Percentiles rank a stretch among this genome's conserved stretches.
Conservation (phyloP, 2,113 vertebrate genomes). For the Argyrosomus japonicus region DNA sequence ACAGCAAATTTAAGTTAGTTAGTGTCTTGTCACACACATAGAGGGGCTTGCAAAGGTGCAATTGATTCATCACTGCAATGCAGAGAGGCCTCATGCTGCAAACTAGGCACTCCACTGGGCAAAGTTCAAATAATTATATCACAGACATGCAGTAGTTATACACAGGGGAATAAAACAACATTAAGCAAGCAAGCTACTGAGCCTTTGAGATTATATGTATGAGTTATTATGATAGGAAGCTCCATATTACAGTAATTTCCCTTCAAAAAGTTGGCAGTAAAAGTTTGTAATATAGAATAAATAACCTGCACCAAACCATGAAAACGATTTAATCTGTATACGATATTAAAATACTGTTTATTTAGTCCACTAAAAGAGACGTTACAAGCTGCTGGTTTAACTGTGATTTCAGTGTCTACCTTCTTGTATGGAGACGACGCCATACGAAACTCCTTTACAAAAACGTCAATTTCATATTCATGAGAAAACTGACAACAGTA, state of each 20-base stretch:
- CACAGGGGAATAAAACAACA: not conserved
- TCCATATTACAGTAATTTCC: too few species aligned
- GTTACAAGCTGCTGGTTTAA: not conserved
- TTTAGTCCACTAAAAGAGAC: too few species aligned
- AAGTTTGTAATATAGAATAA: not conserved
- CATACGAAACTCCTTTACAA: not conserved
- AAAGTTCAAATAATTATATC: conserved; percentile 1
- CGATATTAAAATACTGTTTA: not conserved
- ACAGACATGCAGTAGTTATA: not conserved
- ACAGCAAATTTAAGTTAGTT: not conserved
- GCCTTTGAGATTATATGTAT: not conserved
- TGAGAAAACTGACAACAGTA: fast-evolving
- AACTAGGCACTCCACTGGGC: not conserved
- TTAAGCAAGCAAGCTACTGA: not conserved
- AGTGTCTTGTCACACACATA: not conserved
- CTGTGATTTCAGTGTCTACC: not conserved
- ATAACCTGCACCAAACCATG: fast-evolving
- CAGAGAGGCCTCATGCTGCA: not conserved
- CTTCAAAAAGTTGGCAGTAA: conserved; percentile 3
- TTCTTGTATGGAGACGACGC: not conserved
- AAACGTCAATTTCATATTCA: not conserved
- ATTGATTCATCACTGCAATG: not conserved
- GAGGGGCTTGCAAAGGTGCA: not conserved
- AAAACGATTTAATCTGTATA: not conserved
- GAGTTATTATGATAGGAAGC: too few species aligned